phyloP scores from a whole-genome alignment of 2,888 invertebrate genomes.

The Callimorpha dominula region DNA sequence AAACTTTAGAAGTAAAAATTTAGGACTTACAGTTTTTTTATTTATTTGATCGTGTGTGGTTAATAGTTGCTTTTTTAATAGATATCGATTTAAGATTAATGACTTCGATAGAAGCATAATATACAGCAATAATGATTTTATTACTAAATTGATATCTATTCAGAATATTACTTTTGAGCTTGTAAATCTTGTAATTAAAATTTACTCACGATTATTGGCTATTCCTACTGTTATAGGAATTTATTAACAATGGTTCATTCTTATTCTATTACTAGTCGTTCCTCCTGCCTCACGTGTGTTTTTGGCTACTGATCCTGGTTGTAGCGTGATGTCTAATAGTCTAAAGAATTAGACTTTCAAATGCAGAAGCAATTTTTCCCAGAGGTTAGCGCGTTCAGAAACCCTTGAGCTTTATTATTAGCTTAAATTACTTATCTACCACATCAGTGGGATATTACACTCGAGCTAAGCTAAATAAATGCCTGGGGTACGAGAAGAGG shows the following conservation, averaged over 20 bases:
- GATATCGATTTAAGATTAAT: slow-evolving; percentile 20
- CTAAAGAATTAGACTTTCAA: no score
- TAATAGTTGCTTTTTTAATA: slow-evolving; percentile 8
- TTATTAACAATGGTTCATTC: neutral
- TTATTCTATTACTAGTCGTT: neutral
- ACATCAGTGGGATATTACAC: no score
- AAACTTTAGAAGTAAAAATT: slow-evolving; percentile 4
- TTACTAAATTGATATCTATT: slow-evolving; percentile 5
- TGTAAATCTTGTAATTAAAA: slow-evolving; percentile 14
- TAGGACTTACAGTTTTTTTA: neutral
- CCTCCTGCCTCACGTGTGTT: neutral
- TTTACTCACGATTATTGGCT: neutral
- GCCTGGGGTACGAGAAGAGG: no score
- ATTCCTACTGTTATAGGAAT: neutral
- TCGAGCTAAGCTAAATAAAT: no score
- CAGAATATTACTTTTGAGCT: slow-evolving; percentile 9
- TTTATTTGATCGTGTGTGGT: slow-evolving; percentile 10
- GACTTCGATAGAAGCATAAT: slow-evolving; percentile 7
- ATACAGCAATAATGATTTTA: slow-evolving; percentile 16
- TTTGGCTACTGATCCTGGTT: neutral
- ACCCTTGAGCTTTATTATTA: no score
- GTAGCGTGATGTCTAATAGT: neutral
- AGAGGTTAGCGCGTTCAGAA: no score
- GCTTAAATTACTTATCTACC: no score
- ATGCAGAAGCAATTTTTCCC: no score